phyloP scores from a whole-genome alignment of 2,113 vertebrate genomes.

The Osmerus mordax region DNA sequence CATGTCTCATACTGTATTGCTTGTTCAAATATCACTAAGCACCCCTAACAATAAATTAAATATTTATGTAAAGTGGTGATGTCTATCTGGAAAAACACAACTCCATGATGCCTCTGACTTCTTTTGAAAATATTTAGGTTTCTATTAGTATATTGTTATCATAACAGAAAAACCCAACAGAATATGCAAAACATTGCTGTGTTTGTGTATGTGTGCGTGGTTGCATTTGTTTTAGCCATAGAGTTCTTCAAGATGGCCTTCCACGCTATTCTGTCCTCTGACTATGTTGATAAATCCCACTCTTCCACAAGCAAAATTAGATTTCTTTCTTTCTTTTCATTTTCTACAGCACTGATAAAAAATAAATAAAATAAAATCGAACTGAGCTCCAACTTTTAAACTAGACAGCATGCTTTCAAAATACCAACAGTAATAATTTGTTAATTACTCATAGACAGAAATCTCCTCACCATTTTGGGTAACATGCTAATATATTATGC shows the following conservation, averaged over 20 bases:
- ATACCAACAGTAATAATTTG: too few species aligned
- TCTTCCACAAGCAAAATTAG: conserved; percentile 23
- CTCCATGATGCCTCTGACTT: background rate
- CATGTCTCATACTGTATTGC: too few species aligned
- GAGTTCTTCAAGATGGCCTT: conserved; percentile 15
- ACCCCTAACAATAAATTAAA: too few species aligned
- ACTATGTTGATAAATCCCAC: conserved; percentile 30
- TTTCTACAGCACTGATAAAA: background rate
- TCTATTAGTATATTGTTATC: too few species aligned
- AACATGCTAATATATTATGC: conserved; percentile 22
- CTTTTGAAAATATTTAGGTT: background rate
- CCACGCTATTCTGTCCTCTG: conserved; percentile 6
- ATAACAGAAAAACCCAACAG: too few species aligned
- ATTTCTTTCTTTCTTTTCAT: conserved; percentile 19
- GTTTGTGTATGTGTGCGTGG: background rate
- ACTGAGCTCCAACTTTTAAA: too few species aligned
- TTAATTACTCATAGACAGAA: background rate
- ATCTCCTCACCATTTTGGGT: conserved; percentile 34
- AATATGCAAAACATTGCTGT: background rate
- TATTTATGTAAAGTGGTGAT: background rate
- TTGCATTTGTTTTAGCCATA: conserved; percentile 24
- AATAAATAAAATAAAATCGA: too few species aligned
- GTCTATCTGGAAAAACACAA: background rate
- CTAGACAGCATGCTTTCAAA: too few species aligned
- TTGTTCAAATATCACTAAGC: too few species aligned